These are phyloP conservation scores for Drosophila vallismaia DNA, from an alignment of 2,888 invertebrate species.

Conservation along the genomic window DNA sequence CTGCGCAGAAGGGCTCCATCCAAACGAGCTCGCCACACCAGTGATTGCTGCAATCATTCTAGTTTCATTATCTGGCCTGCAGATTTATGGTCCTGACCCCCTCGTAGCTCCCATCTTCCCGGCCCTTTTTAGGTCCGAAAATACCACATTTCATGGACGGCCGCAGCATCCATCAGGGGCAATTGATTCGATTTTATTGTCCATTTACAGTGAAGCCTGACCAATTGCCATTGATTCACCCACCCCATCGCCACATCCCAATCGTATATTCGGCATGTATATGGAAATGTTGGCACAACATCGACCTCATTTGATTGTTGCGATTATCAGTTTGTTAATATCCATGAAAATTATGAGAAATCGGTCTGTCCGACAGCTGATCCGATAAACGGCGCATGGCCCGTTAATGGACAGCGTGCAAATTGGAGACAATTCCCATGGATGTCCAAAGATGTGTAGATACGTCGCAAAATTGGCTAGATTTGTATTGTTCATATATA, in stretches of 20 bases:
- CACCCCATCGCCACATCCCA: constrained; percentile 4
- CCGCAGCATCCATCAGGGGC: constrained; percentile 57
- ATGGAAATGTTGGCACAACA: constrained; percentile 70
- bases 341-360: constrained; percentile 72
- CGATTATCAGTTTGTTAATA: constrained; percentile 80
- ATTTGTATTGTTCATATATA: constrained; percentile 14
- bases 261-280: constrained; percentile 19
- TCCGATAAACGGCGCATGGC: constrained; percentile 61
- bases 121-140: constrained; percentile 1
- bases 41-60: constrained; percentile 83
- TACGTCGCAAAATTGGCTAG: constrained; percentile 1
- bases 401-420: constrained; percentile 76
- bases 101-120: not conserved
- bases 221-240: constrained; percentile 13
- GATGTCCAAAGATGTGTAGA: constrained; percentile 3
- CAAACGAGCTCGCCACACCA: constrained; percentile 69
- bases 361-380: constrained; percentile 6
- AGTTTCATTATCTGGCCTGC: constrained; percentile 81
- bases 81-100: constrained; percentile 65
- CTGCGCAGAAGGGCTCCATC: constrained; percentile 58
- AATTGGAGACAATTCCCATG: constrained; percentile 65
- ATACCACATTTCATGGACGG: constrained; percentile 13
- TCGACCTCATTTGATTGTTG: constrained; percentile 57
- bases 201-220: constrained; percentile 49
- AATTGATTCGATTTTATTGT: constrained; percentile 73